Conservation (phyloP, 2,888 invertebrate genomes). For the Tetragonula carbonaria region DNA sequence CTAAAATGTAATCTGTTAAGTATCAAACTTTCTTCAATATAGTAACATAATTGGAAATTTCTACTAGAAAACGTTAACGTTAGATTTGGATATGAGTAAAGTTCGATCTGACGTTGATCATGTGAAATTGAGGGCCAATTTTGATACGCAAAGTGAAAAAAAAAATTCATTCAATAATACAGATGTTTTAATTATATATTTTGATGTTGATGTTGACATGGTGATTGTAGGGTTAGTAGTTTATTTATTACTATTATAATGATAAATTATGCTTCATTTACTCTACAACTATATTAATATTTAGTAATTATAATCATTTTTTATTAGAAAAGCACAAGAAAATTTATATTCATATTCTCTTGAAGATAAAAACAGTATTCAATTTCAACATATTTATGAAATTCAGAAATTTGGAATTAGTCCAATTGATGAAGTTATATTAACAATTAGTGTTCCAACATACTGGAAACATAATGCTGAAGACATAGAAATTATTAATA, state of each 20-base stretch:
- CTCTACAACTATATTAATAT: background rate
- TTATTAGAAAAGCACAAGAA: constrained; percentile 79
- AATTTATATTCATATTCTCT: constrained; percentile 80
- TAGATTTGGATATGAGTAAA: constrained; percentile 73
- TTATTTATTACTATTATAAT: background rate
- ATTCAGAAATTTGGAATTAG: constrained; percentile 82
- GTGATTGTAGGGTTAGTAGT: constrained; percentile 81
- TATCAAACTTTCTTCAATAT: background rate
- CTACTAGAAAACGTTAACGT: constrained; percentile 68
- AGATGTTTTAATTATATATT: constrained; percentile 72
- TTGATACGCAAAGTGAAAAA: constrained; percentile 82
- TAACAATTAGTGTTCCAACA: constrained; percentile 80
- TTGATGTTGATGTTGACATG: constrained; percentile 80
- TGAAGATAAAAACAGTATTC: constrained; percentile 73
- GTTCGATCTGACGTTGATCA: constrained; percentile 65
- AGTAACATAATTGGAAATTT: constrained; percentile 10
- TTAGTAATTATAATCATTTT: background rate
- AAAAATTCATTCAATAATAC: constrained; percentile 65
- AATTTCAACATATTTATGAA: constrained; percentile 78
- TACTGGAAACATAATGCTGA: constrained; percentile 52
- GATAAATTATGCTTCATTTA: background rate
- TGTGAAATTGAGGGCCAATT: constrained; percentile 73
- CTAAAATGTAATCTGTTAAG: background rate
- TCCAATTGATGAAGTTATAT: constrained; percentile 79
- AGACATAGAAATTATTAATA: constrained; percentile 64